A percentile compares a stretch with the other conserved stretches of the same genome.
These are phyloP conservation scores for Diarsia brunnea DNA, from an alignment of 2,888 invertebrate genomes.

Conservation along the genomic window DNA sequence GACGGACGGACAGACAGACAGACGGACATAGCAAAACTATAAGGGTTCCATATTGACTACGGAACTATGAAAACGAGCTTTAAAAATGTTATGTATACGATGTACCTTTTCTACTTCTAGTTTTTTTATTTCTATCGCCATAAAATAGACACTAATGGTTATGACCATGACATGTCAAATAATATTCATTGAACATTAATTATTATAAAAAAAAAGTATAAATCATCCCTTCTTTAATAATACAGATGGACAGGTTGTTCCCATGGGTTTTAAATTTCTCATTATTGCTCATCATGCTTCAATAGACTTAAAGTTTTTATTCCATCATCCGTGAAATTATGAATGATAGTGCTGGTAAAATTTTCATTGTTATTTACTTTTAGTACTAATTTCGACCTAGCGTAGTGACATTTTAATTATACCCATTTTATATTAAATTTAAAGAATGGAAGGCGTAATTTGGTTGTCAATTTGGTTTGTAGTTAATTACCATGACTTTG, in stretches of 20 bases:
- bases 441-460: not conserved
- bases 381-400: no score
- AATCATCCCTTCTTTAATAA: constrained; percentile 36
- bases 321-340: constrained; percentile 45
- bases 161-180: constrained; percentile 1
- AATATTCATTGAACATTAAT: constrained; percentile 12
- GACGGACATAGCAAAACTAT: no score
- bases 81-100: not conserved
- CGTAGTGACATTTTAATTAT: no score
- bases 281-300: constrained; percentile 62
- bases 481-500: not conserved
- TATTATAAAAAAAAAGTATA: not conserved
- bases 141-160: not conserved
- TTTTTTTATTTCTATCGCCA: not conserved
- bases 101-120: not conserved
- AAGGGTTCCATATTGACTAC: no score
- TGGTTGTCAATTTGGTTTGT: not conserved
- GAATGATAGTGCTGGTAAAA: constrained; percentile 12
- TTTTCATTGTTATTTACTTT: not conserved
- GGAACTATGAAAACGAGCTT: no score
- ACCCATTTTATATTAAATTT: not conserved
- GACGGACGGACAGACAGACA: no score
- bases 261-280: constrained; percentile 63
- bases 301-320: constrained; percentile 42
- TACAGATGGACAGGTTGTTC: constrained; percentile 53